These are phyloP conservation scores for Xyrichtys novacula DNA, from an alignment of 2,797 vertebrate genomes.

Conservation along the genomic window DNA sequence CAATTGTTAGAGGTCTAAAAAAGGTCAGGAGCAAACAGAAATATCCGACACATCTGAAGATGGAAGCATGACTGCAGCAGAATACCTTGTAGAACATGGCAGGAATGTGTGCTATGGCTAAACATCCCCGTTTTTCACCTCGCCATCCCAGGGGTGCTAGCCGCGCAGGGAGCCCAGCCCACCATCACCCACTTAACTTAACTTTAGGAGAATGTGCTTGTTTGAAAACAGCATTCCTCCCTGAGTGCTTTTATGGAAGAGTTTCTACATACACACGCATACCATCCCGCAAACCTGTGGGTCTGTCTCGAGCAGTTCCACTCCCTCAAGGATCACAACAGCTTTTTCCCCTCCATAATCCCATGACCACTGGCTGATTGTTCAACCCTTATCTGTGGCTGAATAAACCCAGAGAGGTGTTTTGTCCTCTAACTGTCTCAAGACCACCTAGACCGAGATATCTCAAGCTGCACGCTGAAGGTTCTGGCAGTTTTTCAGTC, in stretches of 20 bases:
- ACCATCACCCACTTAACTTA: constrained; percentile 57
- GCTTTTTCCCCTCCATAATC: constrained; percentile 34
- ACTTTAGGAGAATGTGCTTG: constrained; percentile 75
- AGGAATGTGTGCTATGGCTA: constrained; percentile 80
- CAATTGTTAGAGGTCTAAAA: constrained; percentile 54
- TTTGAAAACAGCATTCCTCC: constrained; percentile 82
- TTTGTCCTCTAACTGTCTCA: constrained; percentile 47
- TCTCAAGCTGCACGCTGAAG: constrained; percentile 26
- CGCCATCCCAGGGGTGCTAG: constrained; percentile 44
- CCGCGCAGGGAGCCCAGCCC: constrained; percentile 56
- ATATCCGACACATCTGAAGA: constrained; percentile 40
- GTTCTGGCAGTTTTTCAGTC: constrained; percentile 52
- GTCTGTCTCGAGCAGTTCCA: constrained; percentile 47
- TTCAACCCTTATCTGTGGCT: constrained; percentile 63
- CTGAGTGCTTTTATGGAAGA: constrained; percentile 77
- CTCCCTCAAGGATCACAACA: constrained; percentile 37
- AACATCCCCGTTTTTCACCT: constrained; percentile 72
- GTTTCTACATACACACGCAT: constrained; percentile 67
- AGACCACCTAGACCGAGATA: constrained; percentile 69
- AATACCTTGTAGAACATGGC: constrained; percentile 62
- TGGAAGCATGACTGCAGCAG: constrained; percentile 55
- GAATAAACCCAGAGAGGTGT: constrained; percentile 61
- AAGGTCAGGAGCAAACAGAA: constrained; percentile 41
- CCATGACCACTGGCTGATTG: constrained; percentile 41
- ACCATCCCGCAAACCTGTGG: constrained; percentile 47